Conservation (phyloP, 1,140 invertebrate genomes). For the Doryteuthis pealeii region DNA sequence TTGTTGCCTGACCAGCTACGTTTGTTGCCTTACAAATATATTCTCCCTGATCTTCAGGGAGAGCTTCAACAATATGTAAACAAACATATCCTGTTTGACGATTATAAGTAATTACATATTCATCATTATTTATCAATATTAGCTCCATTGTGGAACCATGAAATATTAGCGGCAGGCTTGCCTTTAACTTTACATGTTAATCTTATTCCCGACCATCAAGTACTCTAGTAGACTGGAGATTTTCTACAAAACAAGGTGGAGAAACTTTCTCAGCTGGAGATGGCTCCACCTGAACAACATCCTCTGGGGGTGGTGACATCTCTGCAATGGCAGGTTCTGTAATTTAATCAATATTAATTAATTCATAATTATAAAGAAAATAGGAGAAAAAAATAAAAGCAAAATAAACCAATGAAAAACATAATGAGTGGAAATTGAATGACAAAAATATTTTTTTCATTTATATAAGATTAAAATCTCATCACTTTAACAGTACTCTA, state of each 20-base stretch:
- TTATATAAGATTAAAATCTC: no score
- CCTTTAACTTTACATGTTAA: constrained; percentile 53
- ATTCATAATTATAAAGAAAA: not conserved
- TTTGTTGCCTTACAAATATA: constrained; percentile 82
- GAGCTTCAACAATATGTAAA: constrained; percentile 60
- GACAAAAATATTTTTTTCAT: no score
- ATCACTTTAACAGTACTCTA: no score
- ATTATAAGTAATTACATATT: constrained; percentile 58
- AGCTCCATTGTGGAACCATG: constrained; percentile 58
- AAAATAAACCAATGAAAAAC: no score
- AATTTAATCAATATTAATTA: constrained; percentile 15
- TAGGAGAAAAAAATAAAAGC: no score
- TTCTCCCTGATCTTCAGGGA: constrained; percentile 61
- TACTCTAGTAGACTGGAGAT: constrained; percentile 40
- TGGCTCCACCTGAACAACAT: constrained; percentile 32
- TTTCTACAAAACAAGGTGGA: constrained; percentile 55
- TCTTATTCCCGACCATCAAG: constrained; percentile 53
- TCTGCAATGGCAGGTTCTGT: constrained; percentile 47
- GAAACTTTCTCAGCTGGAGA: constrained; percentile 38
- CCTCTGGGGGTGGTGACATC: constrained; percentile 29
- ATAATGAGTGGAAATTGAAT: no score
- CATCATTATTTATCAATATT: constrained; percentile 58
- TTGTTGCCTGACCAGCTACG: constrained; percentile 76
- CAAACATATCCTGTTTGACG: constrained; percentile 50
- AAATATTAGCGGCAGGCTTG: constrained; percentile 52